These are phyloP conservation scores for Chelidonichthys spinosus DNA, from an alignment of 2,797 vertebrate species.

Conservation along the genomic window DNA sequence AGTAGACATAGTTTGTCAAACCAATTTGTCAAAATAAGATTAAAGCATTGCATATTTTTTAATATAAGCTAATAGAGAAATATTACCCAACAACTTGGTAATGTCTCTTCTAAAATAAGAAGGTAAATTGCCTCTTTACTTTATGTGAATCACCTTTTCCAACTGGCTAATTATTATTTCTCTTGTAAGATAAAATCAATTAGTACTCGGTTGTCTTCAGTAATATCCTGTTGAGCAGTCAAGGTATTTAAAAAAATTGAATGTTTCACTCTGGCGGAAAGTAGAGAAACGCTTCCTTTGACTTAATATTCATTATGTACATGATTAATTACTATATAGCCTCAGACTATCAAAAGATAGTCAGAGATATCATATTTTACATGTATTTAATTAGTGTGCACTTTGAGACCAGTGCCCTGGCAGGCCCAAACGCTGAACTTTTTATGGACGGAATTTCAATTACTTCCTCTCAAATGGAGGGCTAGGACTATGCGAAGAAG, in stretches of 20 bases:
- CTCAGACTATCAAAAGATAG: constrained; percentile 77
- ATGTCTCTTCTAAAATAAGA: neutral
- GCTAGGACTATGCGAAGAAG: constrained; percentile 52
- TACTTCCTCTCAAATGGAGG: constrained; percentile 62
- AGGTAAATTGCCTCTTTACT: neutral
- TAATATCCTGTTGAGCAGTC: constrained; percentile 48
- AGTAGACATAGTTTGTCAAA: neutral
- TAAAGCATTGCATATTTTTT: neutral
- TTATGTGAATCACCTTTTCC: constrained; percentile 16
- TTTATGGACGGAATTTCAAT: constrained; percentile 74
- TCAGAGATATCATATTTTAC: constrained; percentile 78
- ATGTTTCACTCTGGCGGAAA: constrained; percentile 62
- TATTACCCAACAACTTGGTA: constrained; percentile 2
- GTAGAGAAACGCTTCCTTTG: constrained; percentile 57
- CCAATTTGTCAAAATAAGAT: neutral
- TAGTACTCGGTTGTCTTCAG: constrained; percentile 16
- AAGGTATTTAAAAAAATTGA: constrained; percentile 55
- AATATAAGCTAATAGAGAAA: neutral
- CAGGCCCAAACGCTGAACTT: constrained; percentile 68
- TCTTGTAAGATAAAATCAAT: constrained; percentile 38
- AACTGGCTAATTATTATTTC: constrained; percentile 40
- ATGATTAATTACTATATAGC: constrained; percentile 80
- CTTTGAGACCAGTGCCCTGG: constrained; percentile 72
- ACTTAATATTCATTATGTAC: constrained; percentile 76
- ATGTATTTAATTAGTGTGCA: constrained; percentile 81